phyloP scores from a whole-genome alignment of 2,888 invertebrate genomes.

The Brachypterus glaber region DNA sequence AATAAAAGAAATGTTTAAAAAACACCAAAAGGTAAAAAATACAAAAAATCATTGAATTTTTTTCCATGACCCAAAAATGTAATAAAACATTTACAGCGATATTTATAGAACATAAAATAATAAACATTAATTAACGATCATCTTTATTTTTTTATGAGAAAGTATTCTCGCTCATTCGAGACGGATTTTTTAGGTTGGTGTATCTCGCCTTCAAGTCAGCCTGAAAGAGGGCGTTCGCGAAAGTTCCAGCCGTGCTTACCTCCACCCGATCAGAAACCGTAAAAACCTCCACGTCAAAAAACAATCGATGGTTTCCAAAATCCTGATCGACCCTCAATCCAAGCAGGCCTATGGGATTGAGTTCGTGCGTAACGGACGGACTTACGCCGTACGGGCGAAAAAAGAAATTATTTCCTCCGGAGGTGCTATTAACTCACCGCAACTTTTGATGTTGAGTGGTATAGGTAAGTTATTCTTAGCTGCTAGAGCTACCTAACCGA shows the following conservation, averaged over 20 bases:
- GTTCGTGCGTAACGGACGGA: slow-evolving; percentile 33
- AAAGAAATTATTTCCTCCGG: slow-evolving; percentile 52
- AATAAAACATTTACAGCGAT: too few relatives aligned
- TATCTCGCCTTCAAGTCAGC: slow-evolving; percentile 45
- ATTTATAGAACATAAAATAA: too few relatives aligned
- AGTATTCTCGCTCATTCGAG: too few relatives aligned
- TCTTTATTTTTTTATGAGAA: too few relatives aligned
- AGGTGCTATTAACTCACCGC: slow-evolving; percentile 63
- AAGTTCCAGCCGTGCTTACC: slow-evolving; percentile 45
- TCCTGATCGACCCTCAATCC: slow-evolving; percentile 38
- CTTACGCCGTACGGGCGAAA: slow-evolving; percentile 37
- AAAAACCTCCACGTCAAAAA: slow-evolving; percentile 47
- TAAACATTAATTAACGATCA: too few relatives aligned
- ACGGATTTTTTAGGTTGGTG: slow-evolving; percentile 43
- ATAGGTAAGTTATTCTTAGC: too few relatives aligned
- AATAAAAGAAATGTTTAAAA: too few relatives aligned
- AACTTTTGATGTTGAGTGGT: slow-evolving; percentile 67
- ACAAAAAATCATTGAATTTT: too few relatives aligned
- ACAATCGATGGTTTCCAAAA: slow-evolving; percentile 42
- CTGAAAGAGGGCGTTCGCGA: slow-evolving; percentile 43
- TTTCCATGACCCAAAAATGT: too few relatives aligned
- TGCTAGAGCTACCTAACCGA: too few relatives aligned
- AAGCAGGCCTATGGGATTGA: slow-evolving; percentile 41
- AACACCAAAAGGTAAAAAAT: too few relatives aligned
- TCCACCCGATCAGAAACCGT: slow-evolving; percentile 41